A percentile compares a stretch with the other conserved stretches of the same genome.
These are phyloP conservation scores for Eueremaeus valkanovi DNA, from an alignment of 2,888 invertebrate species.

Conservation along the genomic window DNA sequence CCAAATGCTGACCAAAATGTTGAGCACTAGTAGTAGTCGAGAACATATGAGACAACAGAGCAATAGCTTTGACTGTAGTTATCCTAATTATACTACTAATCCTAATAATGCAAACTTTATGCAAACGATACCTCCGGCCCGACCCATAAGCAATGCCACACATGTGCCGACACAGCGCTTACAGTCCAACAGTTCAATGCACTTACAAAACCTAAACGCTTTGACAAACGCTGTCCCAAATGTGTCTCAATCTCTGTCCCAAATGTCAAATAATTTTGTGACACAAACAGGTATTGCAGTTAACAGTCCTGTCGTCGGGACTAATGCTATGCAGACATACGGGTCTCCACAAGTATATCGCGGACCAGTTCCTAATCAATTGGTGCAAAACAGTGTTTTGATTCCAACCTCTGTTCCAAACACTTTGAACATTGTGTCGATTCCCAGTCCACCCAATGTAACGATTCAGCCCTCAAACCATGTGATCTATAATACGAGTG, in stretches of 20 bases:
- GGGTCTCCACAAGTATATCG: background rate
- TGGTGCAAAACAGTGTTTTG: background rate
- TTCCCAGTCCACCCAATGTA: too few species aligned
- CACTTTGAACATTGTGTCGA: background rate
- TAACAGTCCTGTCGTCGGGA: too few species aligned
- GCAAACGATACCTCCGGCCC: background rate
- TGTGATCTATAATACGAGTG: background rate
- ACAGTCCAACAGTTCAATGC: background rate
- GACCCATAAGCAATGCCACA: background rate
- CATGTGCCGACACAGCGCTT: background rate
- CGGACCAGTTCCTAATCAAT: background rate
- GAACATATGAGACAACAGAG: too few species aligned
- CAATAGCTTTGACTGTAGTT: background rate
- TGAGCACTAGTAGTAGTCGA: background rate
- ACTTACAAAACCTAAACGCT: background rate
- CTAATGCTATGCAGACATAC: too few species aligned
- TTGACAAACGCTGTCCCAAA: background rate
- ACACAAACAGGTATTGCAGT: background rate
- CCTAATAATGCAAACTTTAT: background rate
- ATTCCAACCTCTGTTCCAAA: background rate
- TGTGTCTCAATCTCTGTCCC: background rate
- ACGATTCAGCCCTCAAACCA: background rate
- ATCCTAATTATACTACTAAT: background rate
- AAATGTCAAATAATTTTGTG: constrained; percentile 10
- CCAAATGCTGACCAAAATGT: background rate